Evolutionary conservation across 2,888 invertebrate species (phyloP).

Genomic region (Homarus gammarus): DNA sequence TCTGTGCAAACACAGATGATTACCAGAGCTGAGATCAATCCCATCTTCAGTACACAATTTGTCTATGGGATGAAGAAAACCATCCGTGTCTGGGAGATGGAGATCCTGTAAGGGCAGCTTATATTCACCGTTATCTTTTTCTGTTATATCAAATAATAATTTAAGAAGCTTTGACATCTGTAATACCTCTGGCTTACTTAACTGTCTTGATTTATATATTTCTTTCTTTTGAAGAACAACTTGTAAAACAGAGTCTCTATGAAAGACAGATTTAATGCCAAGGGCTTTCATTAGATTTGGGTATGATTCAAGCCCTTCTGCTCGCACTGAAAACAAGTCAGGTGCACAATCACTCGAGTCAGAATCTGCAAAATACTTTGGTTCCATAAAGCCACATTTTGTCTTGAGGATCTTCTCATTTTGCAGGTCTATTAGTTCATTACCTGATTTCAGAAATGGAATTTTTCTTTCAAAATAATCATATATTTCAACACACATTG

Average conservation of each 20-base stretch:
- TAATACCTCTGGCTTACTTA: slow-evolving; percentile 24
- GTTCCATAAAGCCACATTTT: slow-evolving; percentile 34
- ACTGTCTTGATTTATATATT: background rate
- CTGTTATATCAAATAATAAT: slow-evolving; percentile 13
- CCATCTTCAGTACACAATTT: slow-evolving; percentile 43
- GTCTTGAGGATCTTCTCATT: slow-evolving; percentile 31
- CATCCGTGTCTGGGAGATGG: slow-evolving; percentile 33
- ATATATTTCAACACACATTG: too few relatives aligned
- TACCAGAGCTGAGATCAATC: slow-evolving; percentile 12
- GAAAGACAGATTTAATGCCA: slow-evolving; percentile 1
- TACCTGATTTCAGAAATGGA: background rate
- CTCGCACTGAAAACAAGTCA: slow-evolving; percentile 38
- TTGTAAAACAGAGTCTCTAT: slow-evolving; percentile 1
- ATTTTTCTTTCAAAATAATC: slow-evolving; percentile 32
- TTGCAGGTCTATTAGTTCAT: background rate
- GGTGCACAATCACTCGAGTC: slow-evolving; percentile 36
- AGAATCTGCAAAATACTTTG: slow-evolving; percentile 25
- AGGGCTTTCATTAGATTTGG: slow-evolving; percentile 16
- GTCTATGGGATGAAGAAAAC: background rate
- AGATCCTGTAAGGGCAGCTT: background rate
- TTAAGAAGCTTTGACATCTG: slow-evolving; percentile 41
- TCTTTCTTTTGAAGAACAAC: slow-evolving; percentile 22
- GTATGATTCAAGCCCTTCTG: slow-evolving; percentile 34
- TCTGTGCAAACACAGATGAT: slow-evolving; percentile 22
- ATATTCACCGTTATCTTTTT: background rate